phyloP scores from a whole-genome alignment of 2,888 invertebrate genomes.

The Priocnemis perturbator region DNA sequence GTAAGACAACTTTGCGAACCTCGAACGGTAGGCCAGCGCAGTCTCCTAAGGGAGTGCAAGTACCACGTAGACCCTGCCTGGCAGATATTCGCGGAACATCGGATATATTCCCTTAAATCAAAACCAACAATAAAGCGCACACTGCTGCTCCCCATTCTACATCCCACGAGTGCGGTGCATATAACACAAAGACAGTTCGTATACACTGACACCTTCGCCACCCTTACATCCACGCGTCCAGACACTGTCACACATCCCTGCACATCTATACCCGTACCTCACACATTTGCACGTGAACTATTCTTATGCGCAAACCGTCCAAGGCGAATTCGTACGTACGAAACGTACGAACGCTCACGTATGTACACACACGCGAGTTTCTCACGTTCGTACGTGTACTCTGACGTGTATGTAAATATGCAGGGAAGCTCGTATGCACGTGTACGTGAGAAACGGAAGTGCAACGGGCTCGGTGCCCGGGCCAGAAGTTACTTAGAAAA shows the following conservation, averaged over 20 bases:
- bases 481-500: slow-evolving; percentile 14
- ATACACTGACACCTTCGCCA: no score
- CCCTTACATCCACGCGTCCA: no score
- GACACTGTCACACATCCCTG: no score
- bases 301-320: no score
- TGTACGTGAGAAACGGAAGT: not conserved
- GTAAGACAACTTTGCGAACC: no score
- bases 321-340: no score
- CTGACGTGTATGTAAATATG: not conserved
- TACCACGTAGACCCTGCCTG: slow-evolving; percentile 8
- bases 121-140: slow-evolving; percentile 35
- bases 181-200: no score
- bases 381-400: not conserved
- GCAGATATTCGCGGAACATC: slow-evolving; percentile 29
- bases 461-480: slow-evolving; percentile 17
- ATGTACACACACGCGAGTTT: not conserved
- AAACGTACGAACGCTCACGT: not conserved
- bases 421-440: not conserved
- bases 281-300: no score
- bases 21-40: no score
- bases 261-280: no score
- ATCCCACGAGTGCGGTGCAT: slow-evolving; percentile 12
- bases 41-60: not conserved
- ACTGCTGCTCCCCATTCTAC: slow-evolving; percentile 25
- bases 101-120: slow-evolving; percentile 39